phyloP scores from a whole-genome alignment of 2,888 invertebrate genomes.

The Drosophila colorata region DNA sequence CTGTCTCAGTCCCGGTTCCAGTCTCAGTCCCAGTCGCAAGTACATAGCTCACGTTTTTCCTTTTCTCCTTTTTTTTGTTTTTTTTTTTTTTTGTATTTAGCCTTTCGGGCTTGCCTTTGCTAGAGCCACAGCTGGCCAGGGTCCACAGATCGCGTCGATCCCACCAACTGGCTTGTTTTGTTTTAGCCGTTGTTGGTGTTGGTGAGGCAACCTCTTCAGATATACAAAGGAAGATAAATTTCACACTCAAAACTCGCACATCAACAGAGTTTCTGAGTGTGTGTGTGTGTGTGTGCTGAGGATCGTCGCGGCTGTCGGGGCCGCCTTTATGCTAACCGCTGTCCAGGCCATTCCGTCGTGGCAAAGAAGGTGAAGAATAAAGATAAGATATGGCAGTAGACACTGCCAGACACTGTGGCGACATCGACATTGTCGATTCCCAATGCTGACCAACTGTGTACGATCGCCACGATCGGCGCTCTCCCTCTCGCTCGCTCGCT shows the following conservation, averaged over 20 bases:
- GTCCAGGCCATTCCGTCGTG: conserved; percentile 36
- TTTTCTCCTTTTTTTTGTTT: conserved; percentile 50
- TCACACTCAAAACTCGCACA: conserved; percentile 61
- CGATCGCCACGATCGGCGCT: conserved; percentile 35
- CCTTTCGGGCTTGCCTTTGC: conserved; percentile 32
- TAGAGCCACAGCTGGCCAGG: conserved; percentile 61
- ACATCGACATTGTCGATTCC: conserved; percentile 71
- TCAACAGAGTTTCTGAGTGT: conserved; percentile 10
- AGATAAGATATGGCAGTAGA: conserved; percentile 84
- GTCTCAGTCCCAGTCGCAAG: conserved; percentile 39
- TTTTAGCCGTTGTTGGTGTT: conserved; percentile 59
- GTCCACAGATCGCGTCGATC: conserved; percentile 60
- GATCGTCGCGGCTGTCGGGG: conserved; percentile 13
- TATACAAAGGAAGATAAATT: conserved; percentile 82
- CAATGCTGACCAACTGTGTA: conserved; percentile 46
- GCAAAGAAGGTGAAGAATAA: conserved; percentile 44
- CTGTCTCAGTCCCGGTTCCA: conserved; percentile 39
- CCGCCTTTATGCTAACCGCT: conserved; percentile 66
- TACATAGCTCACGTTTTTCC: conserved; percentile 76
- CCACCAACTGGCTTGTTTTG: conserved; percentile 66
- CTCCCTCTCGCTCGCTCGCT: conserved; percentile 8
- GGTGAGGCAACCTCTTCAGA: conserved; percentile 79
- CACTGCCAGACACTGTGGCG: conserved; percentile 84
- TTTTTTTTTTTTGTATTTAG: conserved; percentile 25
- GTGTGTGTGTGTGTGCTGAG: conserved; percentile 25